These are phyloP conservation scores for Patagioenas fasciata DNA, from an alignment of 2,113 vertebrate species.

Conservation along the genomic window DNA sequence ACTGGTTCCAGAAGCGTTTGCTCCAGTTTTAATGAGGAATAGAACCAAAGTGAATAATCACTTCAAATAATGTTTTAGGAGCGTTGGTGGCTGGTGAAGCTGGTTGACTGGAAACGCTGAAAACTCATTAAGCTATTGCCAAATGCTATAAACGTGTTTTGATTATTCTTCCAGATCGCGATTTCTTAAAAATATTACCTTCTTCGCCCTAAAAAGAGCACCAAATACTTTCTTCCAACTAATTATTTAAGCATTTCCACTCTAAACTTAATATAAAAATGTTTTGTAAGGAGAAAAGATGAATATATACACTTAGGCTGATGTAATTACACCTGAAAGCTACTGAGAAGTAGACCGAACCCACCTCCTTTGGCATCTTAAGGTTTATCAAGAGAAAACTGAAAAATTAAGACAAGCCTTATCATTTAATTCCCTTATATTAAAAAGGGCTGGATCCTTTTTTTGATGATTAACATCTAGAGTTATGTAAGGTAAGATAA, in stretches of 20 bases:
- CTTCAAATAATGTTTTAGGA: conserved; percentile 1
- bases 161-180: background rate
- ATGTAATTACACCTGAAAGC: background rate
- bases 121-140: conserved; percentile 17
- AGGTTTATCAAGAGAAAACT: conserved; percentile 31
- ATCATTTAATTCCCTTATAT: conserved; percentile 35
- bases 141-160: background rate
- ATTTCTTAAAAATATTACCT: background rate
- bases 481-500: conserved; percentile 57
- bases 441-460: conserved; percentile 35
- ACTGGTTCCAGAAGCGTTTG: background rate
- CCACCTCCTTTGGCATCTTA: background rate
- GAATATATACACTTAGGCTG: background rate
- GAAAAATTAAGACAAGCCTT: conserved; percentile 42
- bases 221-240: background rate
- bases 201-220: background rate
- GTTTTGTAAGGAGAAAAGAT: background rate
- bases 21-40: background rate
- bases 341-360: background rate
- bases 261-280: background rate
- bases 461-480: conserved; percentile 55
- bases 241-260: background rate
- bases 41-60: background rate
- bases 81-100: background rate
- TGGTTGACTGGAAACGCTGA: background rate